Percentiles rank a stretch among this genome's conserved stretches.
Conservation (phyloP, 1,140 invertebrate species). For the Saxidomus purpurata region DNA sequence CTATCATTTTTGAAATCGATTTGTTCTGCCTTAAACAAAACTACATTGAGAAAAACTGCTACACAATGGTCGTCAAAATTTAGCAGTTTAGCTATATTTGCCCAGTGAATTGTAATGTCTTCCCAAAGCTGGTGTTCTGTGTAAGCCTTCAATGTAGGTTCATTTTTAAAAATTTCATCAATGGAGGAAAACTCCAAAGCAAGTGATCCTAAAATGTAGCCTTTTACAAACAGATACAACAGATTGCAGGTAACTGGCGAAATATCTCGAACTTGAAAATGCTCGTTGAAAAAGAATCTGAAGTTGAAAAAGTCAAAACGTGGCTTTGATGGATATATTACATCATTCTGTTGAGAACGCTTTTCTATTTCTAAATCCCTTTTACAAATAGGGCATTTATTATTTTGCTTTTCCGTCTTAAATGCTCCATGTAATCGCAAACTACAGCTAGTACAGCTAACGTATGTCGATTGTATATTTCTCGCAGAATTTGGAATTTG, state of each 20-base stretch:
- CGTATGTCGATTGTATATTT: no score
- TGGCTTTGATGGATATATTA: no score
- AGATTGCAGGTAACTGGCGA: not conserved
- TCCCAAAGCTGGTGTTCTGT: not conserved
- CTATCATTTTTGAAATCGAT: not conserved
- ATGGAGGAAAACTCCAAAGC: not conserved
- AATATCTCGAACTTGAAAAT: not conserved
- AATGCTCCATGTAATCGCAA: no score
- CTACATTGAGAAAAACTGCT: not conserved
- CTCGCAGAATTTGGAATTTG: no score
- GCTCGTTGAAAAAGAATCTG: no score
- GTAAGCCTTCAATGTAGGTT: not conserved
- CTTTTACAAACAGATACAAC: slow-evolving; percentile 4
- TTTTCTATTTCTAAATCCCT: not conserved
- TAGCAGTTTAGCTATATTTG: not conserved
- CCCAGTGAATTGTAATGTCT: not conserved
- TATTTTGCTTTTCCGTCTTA: not conserved
- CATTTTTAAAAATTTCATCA: not conserved
- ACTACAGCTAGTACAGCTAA: no score
- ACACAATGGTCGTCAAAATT: slow-evolving; percentile 32
- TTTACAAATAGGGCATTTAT: not conserved
- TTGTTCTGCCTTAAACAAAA: not conserved
- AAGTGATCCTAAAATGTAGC: slow-evolving; percentile 7
- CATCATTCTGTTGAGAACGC: no score
- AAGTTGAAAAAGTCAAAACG: no score